These are phyloP conservation scores for Notarius lentiginosus DNA, from an alignment of 2,113 vertebrate genomes.

Conservation along the genomic window DNA sequence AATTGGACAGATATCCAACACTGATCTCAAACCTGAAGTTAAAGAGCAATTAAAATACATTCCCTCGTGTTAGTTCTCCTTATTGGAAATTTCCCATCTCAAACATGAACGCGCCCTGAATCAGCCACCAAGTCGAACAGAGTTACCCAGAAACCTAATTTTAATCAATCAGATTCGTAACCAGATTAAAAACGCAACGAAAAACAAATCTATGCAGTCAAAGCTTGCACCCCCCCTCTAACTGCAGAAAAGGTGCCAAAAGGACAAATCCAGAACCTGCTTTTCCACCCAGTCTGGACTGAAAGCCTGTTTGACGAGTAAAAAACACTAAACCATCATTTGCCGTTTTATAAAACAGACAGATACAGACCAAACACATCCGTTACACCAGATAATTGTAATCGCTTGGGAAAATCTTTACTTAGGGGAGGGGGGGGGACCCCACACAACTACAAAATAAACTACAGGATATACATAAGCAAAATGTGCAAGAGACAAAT, in stretches of 20 bases:
- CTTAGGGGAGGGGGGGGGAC: no score
- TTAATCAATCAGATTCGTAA: neutral
- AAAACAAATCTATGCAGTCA: neutral
- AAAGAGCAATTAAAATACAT: neutral
- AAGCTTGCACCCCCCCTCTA: neutral
- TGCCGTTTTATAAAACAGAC: no score
- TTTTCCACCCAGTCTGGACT: neutral
- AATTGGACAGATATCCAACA: no score
- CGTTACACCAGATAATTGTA: neutral
- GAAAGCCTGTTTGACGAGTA: neutral
- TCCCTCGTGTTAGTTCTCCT: neutral
- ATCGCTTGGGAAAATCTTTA: neutral
- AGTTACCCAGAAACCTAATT: neutral
- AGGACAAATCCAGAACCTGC: neutral
- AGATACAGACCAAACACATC: neutral
- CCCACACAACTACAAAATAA: neutral
- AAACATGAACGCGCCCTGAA: neutral
- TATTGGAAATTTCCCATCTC: neutral
- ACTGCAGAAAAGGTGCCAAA: neutral
- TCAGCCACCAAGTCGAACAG: neutral
- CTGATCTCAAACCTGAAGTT: no score
- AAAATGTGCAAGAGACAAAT: neutral
- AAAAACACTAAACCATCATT: neutral
- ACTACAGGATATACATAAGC: neutral
- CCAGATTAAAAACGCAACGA: neutral